Percentiles rank a stretch among this genome's conserved stretches.
Evolutionary conservation across 2,113 vertebrate genomes (phyloP).

Genomic region (Oncorhynchus kisutch): DNA sequence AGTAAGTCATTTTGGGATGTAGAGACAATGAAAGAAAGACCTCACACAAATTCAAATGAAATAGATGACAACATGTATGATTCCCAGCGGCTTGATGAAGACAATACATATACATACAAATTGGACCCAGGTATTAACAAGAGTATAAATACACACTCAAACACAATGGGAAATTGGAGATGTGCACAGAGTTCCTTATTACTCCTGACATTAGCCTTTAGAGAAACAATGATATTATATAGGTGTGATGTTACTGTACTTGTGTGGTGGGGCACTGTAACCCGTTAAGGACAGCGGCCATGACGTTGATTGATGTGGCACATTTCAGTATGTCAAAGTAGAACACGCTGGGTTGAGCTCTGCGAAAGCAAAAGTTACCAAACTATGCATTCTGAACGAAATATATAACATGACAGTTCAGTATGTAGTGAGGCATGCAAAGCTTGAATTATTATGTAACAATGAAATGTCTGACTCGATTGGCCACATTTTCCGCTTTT

Average conservation of each 20-base stretch:
- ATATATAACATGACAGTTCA: not conserved
- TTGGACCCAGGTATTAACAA: constrained; percentile 1
- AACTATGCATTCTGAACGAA: not conserved
- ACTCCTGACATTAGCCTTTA: too few relatives aligned
- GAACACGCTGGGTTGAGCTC: constrained; percentile 75
- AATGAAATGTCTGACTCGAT: too few relatives aligned
- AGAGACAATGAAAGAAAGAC: not conserved
- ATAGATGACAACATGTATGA: not conserved
- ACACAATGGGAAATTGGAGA: not conserved
- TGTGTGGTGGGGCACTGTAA: constrained; percentile 85
- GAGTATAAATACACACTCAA: not conserved
- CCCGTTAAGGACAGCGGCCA: constrained; percentile 70
- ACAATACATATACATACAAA: not conserved
- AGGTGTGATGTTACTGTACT: constrained; percentile 57
- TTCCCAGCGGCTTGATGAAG: not conserved
- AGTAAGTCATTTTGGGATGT: not conserved
- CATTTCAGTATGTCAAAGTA: constrained; percentile 85
- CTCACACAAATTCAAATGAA: not conserved
- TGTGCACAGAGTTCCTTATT: not conserved
- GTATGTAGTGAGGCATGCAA: too few relatives aligned
- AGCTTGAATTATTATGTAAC: too few relatives aligned
- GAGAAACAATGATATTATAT: not conserved
- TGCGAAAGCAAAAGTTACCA: constrained; percentile 42
- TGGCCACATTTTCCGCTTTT: too few relatives aligned
- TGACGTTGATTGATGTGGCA: constrained; percentile 63